Evolutionary conservation across 2,888 invertebrate genomes (phyloP).

Genomic region (Aspidiotus rigidus): DNA sequence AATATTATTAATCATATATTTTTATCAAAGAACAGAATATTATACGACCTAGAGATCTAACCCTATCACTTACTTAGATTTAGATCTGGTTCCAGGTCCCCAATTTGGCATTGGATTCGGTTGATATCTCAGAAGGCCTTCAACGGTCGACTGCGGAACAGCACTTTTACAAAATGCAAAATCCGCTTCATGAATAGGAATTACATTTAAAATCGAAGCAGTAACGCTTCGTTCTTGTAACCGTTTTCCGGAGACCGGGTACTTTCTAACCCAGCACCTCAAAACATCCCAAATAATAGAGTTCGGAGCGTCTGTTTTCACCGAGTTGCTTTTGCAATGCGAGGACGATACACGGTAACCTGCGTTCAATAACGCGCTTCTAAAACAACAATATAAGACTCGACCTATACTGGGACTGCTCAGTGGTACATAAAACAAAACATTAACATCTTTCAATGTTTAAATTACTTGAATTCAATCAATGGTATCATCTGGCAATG

Average conservation of each 20-base stretch:
- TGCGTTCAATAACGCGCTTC: constrained; percentile 81
- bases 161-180: constrained; percentile 53
- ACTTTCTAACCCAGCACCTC: constrained; percentile 61
- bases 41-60: background rate
- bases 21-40: background rate
- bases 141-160: constrained; percentile 67
- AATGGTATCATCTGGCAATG: constrained; percentile 64
- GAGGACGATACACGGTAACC: constrained; percentile 87
- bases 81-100: constrained; percentile 81
- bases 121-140: constrained; percentile 69
- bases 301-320: constrained; percentile 88
- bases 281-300: constrained; percentile 85
- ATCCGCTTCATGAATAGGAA: constrained; percentile 22
- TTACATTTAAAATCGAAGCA: constrained; percentile 29
- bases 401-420: background rate
- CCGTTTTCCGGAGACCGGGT: constrained; percentile 58
- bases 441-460: background rate
- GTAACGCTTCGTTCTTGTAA: constrained; percentile 42
- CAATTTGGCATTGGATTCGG: constrained; percentile 76
- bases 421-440: background rate
- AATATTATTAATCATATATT: background rate
- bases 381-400: constrained; percentile 18
- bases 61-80: constrained; percentile 55
- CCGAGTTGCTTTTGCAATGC: constrained; percentile 74
- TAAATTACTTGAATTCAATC: constrained; percentile 54